phyloP scores from a whole-genome alignment of 2,113 vertebrate species.

The Carassius auratus region DNA sequence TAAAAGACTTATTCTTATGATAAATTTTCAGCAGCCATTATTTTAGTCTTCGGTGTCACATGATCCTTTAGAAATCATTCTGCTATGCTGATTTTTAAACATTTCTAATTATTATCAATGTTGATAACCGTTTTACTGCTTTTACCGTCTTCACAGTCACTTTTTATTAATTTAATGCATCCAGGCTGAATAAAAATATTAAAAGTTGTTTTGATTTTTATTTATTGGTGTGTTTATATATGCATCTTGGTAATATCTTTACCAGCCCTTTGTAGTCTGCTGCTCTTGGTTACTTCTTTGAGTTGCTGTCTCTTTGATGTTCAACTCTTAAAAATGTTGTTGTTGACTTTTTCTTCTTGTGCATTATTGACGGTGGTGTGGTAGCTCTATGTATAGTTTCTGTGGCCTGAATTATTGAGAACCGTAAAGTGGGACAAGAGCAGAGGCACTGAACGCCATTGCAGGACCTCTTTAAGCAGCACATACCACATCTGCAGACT shows the following conservation, averaged over 20 bases:
- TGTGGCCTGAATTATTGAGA: constrained; percentile 72
- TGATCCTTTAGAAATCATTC: not conserved
- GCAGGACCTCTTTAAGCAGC: constrained; percentile 8
- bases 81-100: not conserved
- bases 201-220: too few species aligned
- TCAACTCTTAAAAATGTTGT: constrained; percentile 44
- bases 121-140: not conserved
- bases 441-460: constrained; percentile 23
- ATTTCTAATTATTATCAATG: not conserved
- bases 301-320: not conserved
- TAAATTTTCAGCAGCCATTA: not conserved
- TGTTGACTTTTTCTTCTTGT: constrained; percentile 61
- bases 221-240: not conserved
- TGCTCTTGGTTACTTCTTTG: not conserved
- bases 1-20: not conserved
- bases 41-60: not conserved
- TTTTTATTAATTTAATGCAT: not conserved
- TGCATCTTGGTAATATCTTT: not conserved
- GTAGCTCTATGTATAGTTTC: constrained; percentile 62
- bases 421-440: constrained; percentile 56
- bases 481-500: constrained; percentile 30
- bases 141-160: not conserved
- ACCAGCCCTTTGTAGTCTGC: not conserved
- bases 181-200: not conserved
- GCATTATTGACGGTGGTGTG: constrained; percentile 68